phyloP scores from a whole-genome alignment of 2,113 vertebrate genomes.

The Saguinus imperator region DNA sequence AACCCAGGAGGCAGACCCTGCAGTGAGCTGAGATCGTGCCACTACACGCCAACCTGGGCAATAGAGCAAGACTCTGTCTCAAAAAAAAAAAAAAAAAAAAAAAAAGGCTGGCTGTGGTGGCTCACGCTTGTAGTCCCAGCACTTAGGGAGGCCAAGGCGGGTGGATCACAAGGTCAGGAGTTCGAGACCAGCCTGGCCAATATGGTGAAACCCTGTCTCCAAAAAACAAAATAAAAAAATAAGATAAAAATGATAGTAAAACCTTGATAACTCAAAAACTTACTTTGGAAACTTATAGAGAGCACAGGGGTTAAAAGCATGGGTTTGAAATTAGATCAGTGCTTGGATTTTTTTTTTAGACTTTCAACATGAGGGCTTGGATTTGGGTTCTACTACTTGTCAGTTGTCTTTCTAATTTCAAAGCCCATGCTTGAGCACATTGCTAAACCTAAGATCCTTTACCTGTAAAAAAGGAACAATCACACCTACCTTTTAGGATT shows the following conservation, averaged over 20 bases:
- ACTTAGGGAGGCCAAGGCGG: too few species aligned
- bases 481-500: background rate
- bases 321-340: background rate
- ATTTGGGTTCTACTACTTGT: background rate
- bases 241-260: background rate
- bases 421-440: background rate
- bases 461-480: background rate
- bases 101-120: too few species aligned
- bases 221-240: background rate
- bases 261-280: background rate
- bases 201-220: too few species aligned
- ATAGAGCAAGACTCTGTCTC: too few species aligned
- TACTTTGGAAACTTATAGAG: background rate
- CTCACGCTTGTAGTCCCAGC: too few species aligned
- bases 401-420: background rate
- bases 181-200: too few species aligned
- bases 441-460: background rate
- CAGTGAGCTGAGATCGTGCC: too few species aligned
- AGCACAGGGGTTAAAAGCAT: background rate
- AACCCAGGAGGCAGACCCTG: too few species aligned
- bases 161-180: too few species aligned
- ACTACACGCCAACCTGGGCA: too few species aligned
- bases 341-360: background rate
- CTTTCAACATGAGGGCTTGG: background rate
- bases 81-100: too few species aligned